Evolutionary conservation across 2,888 invertebrate genomes (phyloP).

Genomic region (Erannis defoliaria): DNA sequence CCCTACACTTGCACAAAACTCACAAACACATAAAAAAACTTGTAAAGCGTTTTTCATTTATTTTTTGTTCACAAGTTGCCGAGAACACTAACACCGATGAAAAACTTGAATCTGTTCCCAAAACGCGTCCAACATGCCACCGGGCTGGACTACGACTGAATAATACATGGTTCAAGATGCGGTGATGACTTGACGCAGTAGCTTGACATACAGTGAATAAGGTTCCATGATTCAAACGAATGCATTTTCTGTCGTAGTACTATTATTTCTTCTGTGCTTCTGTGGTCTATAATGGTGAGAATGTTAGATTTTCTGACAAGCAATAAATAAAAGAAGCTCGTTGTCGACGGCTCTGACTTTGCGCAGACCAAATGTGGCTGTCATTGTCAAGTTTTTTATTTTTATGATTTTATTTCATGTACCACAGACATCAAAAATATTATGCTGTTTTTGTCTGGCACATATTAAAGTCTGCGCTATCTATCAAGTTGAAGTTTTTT

Average conservation of each 20-base stretch:
- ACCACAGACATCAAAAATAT: too few relatives aligned
- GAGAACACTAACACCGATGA: slow-evolving; percentile 2
- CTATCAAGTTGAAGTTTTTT: too few relatives aligned
- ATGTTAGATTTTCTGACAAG: too few relatives aligned
- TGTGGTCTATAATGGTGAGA: too few relatives aligned
- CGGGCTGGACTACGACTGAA: slow-evolving; percentile 27
- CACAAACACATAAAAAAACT: slow-evolving; percentile 4
- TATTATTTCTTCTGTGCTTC: too few relatives aligned
- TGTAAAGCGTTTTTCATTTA: slow-evolving; percentile 26
- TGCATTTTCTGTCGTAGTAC: background rate
- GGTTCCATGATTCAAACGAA: background rate
- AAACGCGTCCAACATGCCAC: slow-evolving; percentile 22
- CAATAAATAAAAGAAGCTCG: too few relatives aligned
- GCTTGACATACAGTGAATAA: slow-evolving; percentile 14
- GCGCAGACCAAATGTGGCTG: too few relatives aligned
- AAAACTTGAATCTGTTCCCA: slow-evolving; percentile 22
- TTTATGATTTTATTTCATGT: too few relatives aligned
- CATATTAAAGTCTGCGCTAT: too few relatives aligned
- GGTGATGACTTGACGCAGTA: slow-evolving; percentile 17
- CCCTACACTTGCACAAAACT: slow-evolving; percentile 19
- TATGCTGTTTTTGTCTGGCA: too few relatives aligned
- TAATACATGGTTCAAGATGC: slow-evolving; percentile 21
- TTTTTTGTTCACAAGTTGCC: slow-evolving; percentile 10
- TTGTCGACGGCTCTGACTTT: too few relatives aligned
- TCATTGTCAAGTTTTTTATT: too few relatives aligned